Evolutionary conservation across 2,888 invertebrate species (phyloP).

Genomic region (Drosophila mimica): DNA sequence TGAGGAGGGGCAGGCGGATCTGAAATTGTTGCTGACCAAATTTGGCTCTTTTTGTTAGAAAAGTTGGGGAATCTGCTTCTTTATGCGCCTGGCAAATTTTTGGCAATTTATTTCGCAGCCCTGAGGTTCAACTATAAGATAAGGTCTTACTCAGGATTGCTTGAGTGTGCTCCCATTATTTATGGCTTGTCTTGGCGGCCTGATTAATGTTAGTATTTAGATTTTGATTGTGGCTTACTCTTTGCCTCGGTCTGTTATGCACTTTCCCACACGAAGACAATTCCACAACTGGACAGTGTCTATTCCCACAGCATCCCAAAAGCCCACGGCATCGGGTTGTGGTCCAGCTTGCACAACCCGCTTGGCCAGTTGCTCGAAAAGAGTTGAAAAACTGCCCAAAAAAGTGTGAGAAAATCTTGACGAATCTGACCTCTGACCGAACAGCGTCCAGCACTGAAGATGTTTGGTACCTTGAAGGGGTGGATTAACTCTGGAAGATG

Average conservation of each 20-base stretch:
- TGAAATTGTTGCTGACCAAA: slow-evolving; percentile 65
- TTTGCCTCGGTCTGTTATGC: slow-evolving; percentile 10
- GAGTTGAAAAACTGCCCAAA: slow-evolving; percentile 69
- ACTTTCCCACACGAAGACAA: slow-evolving; percentile 57
- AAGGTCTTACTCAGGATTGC: slow-evolving; percentile 56
- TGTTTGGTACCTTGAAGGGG: slow-evolving; percentile 54
- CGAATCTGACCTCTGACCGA: slow-evolving; percentile 78
- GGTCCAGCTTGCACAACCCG: slow-evolving; percentile 48
- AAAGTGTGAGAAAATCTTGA: slow-evolving; percentile 78
- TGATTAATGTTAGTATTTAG: slow-evolving; percentile 53
- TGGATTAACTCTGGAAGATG: slow-evolving; percentile 59
- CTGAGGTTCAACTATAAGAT: slow-evolving; percentile 57
- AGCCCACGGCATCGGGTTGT: slow-evolving; percentile 10
- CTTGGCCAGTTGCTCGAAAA: slow-evolving; percentile 67
- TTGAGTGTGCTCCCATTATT: slow-evolving; percentile 47
- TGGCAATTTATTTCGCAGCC: slow-evolving; percentile 65
- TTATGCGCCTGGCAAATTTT: slow-evolving; percentile 57
- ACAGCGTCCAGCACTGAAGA: slow-evolving; percentile 35
- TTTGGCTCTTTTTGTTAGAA: slow-evolving; percentile 59
- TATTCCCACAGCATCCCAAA: slow-evolving; percentile 67
- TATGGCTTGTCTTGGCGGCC: slow-evolving; percentile 58
- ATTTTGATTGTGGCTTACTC: slow-evolving; percentile 42
- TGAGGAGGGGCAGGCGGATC: slow-evolving; percentile 5
- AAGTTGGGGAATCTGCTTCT: slow-evolving; percentile 54
- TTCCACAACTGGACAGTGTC: slow-evolving; percentile 62